Evolutionary conservation across 2,888 invertebrate genomes (phyloP), one percentile per base, ranked within the genome.

Genomic region (Drosophila borborema): DNA sequence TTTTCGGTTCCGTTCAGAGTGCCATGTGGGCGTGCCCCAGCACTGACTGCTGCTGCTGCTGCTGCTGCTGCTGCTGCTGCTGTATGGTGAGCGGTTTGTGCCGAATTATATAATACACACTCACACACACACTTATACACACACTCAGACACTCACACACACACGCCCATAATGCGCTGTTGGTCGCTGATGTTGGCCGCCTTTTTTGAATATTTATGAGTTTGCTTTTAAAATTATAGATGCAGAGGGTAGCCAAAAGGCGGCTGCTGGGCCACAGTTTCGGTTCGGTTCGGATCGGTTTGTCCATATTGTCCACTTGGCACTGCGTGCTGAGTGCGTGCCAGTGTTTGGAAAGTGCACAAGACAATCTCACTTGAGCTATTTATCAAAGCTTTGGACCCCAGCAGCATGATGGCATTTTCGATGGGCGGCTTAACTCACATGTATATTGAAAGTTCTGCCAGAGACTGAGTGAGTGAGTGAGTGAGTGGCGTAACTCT

Each of bases 181-280:
- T 82, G 87, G 82, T 75, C 81, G 87, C 70, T 75, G 77, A 80
- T 72, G 84, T 81, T 86, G 78, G 82, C 67, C 80, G 80, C 77
- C 82, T 79, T 89, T 89, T 86, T 86, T 89, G 90, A 86, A 86
- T 86, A 86, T 86, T 86, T 89, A 86, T 86, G 86, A 86, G 86
- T 87, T 89, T 87, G 88, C 90, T 89, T 86, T 82, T 88, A 82
- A 86, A 89, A 89, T 86, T 86, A 86, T 87, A 85, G 88, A 82
- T 87, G 89, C 89, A 89, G 87, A 74, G 85, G 56, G 41, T 28
- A 28, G 55, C 28, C n/a, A 40, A 40, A 55, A 46, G 65, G 67
- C 64, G 65, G 77, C 64, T 69, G 79, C 43, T 46, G 23, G 14
- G 20, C 45, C 45, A 46, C 14, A 46, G 23, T 16, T 16, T 46